Evolutionary conservation across 53 echinoderm and acorn worm species (phyloP), one percentile per base, ranked within the genome.

Genomic region (Apostichopus leukothele): DNA sequence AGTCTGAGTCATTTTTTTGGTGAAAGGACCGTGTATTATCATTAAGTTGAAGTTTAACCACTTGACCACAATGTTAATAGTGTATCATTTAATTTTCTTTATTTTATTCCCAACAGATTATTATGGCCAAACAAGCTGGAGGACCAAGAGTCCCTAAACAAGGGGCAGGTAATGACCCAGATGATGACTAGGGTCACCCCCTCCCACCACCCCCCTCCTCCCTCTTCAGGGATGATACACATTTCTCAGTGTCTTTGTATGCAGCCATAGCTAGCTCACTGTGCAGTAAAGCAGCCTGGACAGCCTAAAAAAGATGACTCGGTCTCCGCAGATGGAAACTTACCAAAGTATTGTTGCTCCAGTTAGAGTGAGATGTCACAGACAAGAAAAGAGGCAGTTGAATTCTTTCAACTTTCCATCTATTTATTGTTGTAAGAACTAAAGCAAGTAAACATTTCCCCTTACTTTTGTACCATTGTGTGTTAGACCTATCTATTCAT

Each of bases 71-170:
- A n/a, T n/a, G n/a, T 25, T 25, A 25, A 25, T 25, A 76, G 7
- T 75, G 76, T 0, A 60, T 14, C 10, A 0, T 74, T 60, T 63
- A 10, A n/a, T n/a, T n/a, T n/a, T n/a, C n/a, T 73, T 77, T 60
- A 18, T 53, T 53, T 77, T 79, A 67, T 0, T 16, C 51, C 16
- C 76, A 91, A 8, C 90, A 97, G 97, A 97, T 97, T 55, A 97
- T 97, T 86, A 97, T 97, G 97, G 97, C 97, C 55, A 97, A 97
- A 76, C 94, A 86, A 73, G 97, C 97, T 20, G 97, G 97, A 57
- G 97, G 97, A 13, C 97, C 97, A 6, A 97, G 95, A 84, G n/a
- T 19, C 6, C 87, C 94, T 52, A 92, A 92, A 51, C 92, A 95
- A 83, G 91, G 94, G 5, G 87, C 89, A 76, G 71, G n/a, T 5